phyloP scores from a whole-genome alignment of 2,113 vertebrate genomes.

The Brachyhypopomus gauderio region DNA sequence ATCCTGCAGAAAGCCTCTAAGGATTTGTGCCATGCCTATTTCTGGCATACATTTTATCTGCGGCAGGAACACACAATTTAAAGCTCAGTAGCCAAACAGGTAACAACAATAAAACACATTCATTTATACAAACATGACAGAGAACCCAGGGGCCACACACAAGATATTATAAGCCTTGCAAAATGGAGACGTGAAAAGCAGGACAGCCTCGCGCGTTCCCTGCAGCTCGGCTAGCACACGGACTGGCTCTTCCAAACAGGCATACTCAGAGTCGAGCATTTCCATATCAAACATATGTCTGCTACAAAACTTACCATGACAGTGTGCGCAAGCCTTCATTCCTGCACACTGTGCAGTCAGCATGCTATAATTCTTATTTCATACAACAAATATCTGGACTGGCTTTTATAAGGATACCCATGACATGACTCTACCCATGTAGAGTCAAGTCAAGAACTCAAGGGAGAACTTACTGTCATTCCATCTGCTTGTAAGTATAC shows the following conservation, averaged over 20 bases:
- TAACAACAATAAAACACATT: slow-evolving; percentile 47
- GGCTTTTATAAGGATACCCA: neutral
- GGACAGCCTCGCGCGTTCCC: neutral
- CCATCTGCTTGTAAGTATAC: too few species aligned
- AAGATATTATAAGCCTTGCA: slow-evolving; percentile 28
- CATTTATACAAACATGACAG: slow-evolving; percentile 43
- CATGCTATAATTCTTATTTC: neutral
- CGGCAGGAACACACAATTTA: slow-evolving; percentile 25
- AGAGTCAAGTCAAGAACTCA: too few species aligned
- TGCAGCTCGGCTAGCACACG: neutral
- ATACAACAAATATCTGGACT: neutral
- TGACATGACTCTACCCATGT: neutral
- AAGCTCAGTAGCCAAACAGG: slow-evolving; percentile 39
- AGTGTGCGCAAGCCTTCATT: neutral
- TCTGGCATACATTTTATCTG: slow-evolving; percentile 33
- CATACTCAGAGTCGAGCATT: slow-evolving; percentile 1
- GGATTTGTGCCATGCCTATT: slow-evolving; percentile 30
- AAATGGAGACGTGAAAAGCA: slow-evolving; percentile 22
- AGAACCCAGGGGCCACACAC: slow-evolving; percentile 41
- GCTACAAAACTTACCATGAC: neutral
- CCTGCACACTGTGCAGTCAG: neutral
- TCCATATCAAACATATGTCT: neutral
- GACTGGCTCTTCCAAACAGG: neutral
- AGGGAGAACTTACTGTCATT: too few species aligned
- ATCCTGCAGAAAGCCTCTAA: neutral